Percentiles rank a stretch among this genome's conserved stretches.
These are phyloP conservation scores for Micrasema minimum DNA, from an alignment of 1,140 invertebrate species.

Conservation along the genomic window DNA sequence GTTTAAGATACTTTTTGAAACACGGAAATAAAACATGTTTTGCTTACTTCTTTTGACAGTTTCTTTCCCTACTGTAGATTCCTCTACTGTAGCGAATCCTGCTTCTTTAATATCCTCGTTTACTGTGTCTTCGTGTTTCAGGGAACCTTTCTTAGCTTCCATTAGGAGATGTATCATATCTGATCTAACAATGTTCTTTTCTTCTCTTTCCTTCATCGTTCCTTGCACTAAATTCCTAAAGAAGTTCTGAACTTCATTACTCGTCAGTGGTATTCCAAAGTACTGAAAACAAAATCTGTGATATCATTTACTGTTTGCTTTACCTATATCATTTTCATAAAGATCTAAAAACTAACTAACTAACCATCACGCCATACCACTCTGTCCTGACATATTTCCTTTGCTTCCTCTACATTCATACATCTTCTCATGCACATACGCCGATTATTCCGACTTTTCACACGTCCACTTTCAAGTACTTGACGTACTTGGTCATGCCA, in stretches of 20 bases:
- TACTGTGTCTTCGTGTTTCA: constrained; percentile 48
- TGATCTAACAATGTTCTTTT: constrained; percentile 62
- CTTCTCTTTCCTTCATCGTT: constrained; percentile 64
- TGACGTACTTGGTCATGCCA: too few species aligned
- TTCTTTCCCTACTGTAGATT: constrained; percentile 46
- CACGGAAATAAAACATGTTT: not conserved
- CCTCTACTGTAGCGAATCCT: constrained; percentile 50
- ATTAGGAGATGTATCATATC: constrained; percentile 62
- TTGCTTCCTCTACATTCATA: too few species aligned
- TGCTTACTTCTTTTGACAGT: constrained; percentile 36
- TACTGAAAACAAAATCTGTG: constrained; percentile 23
- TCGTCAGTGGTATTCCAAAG: constrained; percentile 16
- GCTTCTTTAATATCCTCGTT: constrained; percentile 41
- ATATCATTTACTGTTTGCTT: not conserved
- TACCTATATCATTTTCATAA: constrained; percentile 2
- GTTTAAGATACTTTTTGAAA: not conserved
- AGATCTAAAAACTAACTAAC: too few species aligned
- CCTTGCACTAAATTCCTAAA: constrained; percentile 59
- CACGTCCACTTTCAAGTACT: too few species aligned
- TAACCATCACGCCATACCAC: too few species aligned
- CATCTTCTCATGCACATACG: too few species aligned
- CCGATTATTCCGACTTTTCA: too few species aligned
- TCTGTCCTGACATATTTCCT: too few species aligned
- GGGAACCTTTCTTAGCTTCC: too few species aligned
- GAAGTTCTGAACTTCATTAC: constrained; percentile 39